Conservation (phyloP, 2,888 invertebrate genomes). For the Phymatocera aterrima region DNA sequence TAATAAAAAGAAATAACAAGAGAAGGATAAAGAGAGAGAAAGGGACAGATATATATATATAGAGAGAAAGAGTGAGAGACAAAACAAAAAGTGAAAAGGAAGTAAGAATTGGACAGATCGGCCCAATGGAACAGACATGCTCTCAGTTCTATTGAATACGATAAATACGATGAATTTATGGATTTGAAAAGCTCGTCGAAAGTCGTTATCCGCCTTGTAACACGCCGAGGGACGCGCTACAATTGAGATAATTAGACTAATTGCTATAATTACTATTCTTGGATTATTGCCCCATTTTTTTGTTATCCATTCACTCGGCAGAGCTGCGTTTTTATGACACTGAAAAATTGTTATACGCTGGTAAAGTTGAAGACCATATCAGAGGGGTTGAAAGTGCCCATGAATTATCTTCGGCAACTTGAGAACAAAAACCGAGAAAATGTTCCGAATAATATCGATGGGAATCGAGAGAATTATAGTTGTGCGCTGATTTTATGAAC, state of each 20-base stretch:
- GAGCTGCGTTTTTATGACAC: not conserved
- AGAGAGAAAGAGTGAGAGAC: constrained; percentile 40
- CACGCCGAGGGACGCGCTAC: not conserved
- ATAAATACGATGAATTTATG: constrained; percentile 57
- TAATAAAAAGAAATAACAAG: constrained; percentile 36
- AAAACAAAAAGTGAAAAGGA: constrained; percentile 40
- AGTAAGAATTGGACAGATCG: constrained; percentile 52
- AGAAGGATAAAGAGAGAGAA: constrained; percentile 29
- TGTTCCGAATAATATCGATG: too few species aligned
- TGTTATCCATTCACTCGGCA: not conserved
- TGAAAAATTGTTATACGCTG: too few species aligned
- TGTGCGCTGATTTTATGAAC: too few species aligned
- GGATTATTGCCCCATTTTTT: not conserved
- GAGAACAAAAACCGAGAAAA: too few species aligned
- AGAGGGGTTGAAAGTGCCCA: too few species aligned
- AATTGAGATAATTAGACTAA: constrained; percentile 16
- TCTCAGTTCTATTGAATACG: constrained; percentile 50
- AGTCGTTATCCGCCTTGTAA: constrained; percentile 15
- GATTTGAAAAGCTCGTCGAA: constrained; percentile 50
- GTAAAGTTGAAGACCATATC: too few species aligned
- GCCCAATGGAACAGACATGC: constrained; percentile 39
- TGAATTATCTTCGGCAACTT: too few species aligned
- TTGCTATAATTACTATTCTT: constrained; percentile 27
- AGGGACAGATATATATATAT: not conserved
- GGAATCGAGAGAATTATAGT: too few species aligned